Base-by-base conservation (phyloP, 2,113 vertebrate species). In the Lepisosteus oculatus region DNA sequence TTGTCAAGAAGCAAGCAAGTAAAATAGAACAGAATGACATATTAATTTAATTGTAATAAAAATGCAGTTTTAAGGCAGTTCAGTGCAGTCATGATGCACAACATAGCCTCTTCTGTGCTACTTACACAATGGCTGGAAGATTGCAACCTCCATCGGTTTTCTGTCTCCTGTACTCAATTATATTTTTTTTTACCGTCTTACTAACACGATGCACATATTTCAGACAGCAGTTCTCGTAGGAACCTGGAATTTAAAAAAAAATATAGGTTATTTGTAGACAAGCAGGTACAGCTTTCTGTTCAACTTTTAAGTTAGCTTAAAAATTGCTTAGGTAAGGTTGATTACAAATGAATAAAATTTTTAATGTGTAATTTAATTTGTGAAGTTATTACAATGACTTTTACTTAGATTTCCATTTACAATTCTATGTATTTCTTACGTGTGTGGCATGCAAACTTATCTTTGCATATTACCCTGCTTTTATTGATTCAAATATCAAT, bases 141-240 rank as follows among this genome's bases (percentile, higher is more conserved):
- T 92, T 91, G 79, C 91, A 92, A 65, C 84, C 87, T 0, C 91
- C 91, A 73, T 92, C 91, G 69, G 83, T 80, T 82, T 87, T 76
- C 80, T 92, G 91, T 0, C 65, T 72, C 68, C 74, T 76, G 83
- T 84, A 92, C 29, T n/a, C 2, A 42, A 67, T 0, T 0, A 86
- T 61, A 13, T 55, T 77, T 55, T 0, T 73, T 65, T 51, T 80
- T 0, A 9, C 3, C 0, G 0, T 0, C 0, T 0, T 3, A 7
- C 0, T 72, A 14, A 86, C 12, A 0, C 0, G 3, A 0, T 0
- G 0, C 0, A 70, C 72, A 14, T 86, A 70, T 42, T 68, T 78
- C 0, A 92, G 77, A 73, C 91, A 92, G 81, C 91, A 92, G 79
- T 88, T 85, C 14, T 86, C 86, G 11, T 73, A 92, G 0, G 85